phyloP scores from a whole-genome alignment of 2,797 vertebrate species.

The Crax fasciolata region DNA sequence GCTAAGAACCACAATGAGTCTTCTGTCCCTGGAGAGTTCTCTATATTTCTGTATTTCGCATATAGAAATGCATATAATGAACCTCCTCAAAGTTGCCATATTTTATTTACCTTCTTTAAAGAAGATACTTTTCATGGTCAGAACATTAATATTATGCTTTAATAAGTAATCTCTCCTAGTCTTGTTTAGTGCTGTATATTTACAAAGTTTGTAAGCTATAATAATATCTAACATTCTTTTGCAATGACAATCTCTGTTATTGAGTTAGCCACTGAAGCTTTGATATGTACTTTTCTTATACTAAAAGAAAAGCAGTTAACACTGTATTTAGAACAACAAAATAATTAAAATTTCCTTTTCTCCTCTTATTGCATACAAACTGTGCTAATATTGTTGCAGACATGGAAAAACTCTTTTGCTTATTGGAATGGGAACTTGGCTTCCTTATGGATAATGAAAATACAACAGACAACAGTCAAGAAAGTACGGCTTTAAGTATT shows the following conservation, averaged over 20 bases:
- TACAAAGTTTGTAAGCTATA: neutral
- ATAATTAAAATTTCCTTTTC: neutral
- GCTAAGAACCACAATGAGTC: neutral
- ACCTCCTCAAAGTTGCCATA: neutral
- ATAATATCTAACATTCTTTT: neutral
- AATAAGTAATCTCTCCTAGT: neutral
- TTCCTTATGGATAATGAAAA: neutral
- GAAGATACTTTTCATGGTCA: neutral
- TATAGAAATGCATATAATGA: neutral
- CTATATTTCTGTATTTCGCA: neutral
- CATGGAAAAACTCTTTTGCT: neutral
- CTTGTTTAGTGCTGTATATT: neutral
- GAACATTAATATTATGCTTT: neutral
- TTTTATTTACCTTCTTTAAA: neutral
- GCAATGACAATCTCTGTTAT: neutral
- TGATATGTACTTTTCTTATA: neutral
- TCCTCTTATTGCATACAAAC: neutral
- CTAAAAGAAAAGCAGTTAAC: neutral
- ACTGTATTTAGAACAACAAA: neutral
- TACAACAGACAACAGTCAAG: neutral
- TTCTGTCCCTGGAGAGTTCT: neutral
- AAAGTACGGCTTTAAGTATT: neutral
- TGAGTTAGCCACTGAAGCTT: neutral
- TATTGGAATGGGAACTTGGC: neutral
- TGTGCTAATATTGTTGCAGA: neutral